phyloP scores from a whole-genome alignment of 2,113 vertebrate species.

The Macroglossus sobrinus region DNA sequence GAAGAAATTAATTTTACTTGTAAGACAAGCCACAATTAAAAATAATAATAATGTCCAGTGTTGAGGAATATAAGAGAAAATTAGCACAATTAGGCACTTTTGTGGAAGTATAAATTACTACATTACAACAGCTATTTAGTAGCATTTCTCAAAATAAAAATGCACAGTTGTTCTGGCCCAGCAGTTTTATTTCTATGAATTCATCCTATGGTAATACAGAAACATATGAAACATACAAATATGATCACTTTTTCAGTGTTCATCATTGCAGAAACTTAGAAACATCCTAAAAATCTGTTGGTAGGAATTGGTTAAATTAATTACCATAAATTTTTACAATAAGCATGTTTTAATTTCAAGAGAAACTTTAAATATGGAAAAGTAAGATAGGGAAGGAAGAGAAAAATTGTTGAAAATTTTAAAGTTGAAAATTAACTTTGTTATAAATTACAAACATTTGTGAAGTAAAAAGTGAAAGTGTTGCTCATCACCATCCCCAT shows the following conservation, averaged over 20 bases:
- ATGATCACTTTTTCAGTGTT: background rate
- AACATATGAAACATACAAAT: background rate
- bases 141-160: background rate
- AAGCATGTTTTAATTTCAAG: background rate
- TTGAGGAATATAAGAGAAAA: background rate
- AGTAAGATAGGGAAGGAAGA: background rate
- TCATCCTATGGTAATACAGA: background rate
- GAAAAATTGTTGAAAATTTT: background rate
- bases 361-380: background rate
- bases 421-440: background rate
- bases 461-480: background rate
- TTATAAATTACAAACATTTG: background rate
- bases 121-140: background rate
- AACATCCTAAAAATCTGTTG: background rate
- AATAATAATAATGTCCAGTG: background rate
- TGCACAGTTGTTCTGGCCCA: background rate
- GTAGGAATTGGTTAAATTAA: background rate
- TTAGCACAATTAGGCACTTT: background rate
- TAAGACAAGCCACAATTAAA: background rate
- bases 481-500: background rate
- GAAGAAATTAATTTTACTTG: conserved; percentile 18
- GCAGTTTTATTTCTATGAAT: background rate
- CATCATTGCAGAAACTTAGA: background rate
- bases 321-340: background rate
- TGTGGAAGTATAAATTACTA: background rate